These are phyloP conservation scores for Chanos chanos DNA, from an alignment of 2,797 vertebrate species.

Conservation along the genomic window DNA sequence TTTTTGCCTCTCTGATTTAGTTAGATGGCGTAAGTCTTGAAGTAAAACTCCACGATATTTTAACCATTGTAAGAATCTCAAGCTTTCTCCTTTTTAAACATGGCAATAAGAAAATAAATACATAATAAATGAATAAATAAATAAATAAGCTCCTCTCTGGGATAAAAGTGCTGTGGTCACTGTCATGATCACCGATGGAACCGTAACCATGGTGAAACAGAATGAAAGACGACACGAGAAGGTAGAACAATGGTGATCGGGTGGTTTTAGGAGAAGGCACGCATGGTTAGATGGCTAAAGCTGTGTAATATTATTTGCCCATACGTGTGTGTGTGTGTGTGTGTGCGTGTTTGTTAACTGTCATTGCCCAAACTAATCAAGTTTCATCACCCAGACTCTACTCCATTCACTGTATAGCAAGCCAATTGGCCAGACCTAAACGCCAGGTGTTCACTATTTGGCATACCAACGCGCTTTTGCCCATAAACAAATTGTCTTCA, in stretches of 20 bases:
- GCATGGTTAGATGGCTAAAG: constrained; percentile 75
- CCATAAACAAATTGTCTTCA: no score
- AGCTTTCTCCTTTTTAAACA: no score
- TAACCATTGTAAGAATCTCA: constrained; percentile 1
- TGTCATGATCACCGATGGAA: constrained; percentile 45
- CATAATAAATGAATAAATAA: constrained; percentile 45
- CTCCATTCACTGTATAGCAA: no score
- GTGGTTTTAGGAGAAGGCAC: constrained; percentile 68
- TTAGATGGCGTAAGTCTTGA: neutral
- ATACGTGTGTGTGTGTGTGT: neutral
- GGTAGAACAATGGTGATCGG: neutral
- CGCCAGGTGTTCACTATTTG: neutral
- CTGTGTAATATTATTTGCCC: constrained; percentile 45
- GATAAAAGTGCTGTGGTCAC: constrained; percentile 58
- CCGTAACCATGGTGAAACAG: constrained; percentile 25
- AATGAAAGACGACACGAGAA: constrained; percentile 12
- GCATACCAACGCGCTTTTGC: neutral
- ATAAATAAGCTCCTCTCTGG: constrained; percentile 35
- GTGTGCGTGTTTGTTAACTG: neutral
- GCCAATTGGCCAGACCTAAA: no score
- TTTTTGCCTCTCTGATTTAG: neutral
- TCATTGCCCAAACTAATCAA: neutral
- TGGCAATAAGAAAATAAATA: constrained; percentile 26
- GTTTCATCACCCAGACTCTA: no score
- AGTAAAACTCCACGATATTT: constrained; percentile 9